Conservation (phyloP, 2,113 vertebrate species). For the Baryphthengus martii region DNA sequence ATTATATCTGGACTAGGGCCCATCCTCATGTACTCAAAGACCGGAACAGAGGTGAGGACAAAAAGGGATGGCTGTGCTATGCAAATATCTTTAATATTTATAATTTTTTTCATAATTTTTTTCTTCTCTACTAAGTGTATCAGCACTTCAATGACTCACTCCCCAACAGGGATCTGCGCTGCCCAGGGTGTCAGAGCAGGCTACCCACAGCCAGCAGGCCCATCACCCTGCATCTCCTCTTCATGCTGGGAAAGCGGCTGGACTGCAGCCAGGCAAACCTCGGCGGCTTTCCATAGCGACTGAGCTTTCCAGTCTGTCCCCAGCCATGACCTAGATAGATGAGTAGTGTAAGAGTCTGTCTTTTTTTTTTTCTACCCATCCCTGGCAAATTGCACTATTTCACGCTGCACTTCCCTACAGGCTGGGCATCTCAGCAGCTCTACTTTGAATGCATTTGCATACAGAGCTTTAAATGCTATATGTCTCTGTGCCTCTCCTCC, state of each 20-base stretch:
- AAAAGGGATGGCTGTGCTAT: rapidly evolving
- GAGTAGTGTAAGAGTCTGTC: neutral
- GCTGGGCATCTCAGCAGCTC: neutral
- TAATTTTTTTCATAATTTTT: neutral
- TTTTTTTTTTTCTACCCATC: neutral
- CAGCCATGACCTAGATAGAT: neutral
- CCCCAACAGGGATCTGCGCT: neutral
- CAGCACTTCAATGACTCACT: rapidly evolving
- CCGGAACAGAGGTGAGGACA: rapidly evolving
- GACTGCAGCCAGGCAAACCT: neutral
- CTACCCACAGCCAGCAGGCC: neutral
- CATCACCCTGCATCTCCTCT: rapidly evolving
- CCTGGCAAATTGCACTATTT: neutral
- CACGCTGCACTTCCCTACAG: neutral
- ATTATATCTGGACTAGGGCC: neutral
- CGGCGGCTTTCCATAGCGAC: neutral
- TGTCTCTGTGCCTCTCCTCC: neutral
- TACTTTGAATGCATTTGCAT: neutral
- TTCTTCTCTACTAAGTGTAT: no score
- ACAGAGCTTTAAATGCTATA: neutral
- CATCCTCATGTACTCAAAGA: no score
- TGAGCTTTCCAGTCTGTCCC: neutral
- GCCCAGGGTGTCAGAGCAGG: neutral
- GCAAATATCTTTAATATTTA: neutral
- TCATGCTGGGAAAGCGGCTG: neutral